Evolutionary conservation across 2,113 vertebrate genomes (phyloP).

Genomic region (Calidris pygmaea): DNA sequence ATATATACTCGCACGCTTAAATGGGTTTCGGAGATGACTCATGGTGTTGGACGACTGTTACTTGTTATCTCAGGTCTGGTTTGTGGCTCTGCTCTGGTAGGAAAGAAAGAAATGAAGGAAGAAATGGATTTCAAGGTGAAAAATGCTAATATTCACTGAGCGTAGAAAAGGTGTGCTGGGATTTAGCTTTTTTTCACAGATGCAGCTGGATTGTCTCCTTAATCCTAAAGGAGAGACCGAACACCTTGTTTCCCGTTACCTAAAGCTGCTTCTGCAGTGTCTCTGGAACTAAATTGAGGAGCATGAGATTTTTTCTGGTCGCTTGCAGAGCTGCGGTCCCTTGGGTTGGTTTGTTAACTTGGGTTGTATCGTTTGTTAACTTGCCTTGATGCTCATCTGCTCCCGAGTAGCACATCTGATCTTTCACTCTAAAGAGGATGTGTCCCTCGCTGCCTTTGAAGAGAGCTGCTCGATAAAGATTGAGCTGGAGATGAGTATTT

Average conservation of each 20-base stretch:
- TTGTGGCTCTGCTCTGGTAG: background rate
- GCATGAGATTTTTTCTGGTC: background rate
- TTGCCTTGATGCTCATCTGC: background rate
- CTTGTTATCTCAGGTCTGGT: background rate
- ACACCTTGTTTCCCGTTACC: background rate
- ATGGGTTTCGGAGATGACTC: background rate
- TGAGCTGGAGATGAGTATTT: background rate
- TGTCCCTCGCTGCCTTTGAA: background rate
- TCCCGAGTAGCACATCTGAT: too few species aligned
- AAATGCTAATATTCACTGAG: background rate
- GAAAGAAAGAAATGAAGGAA: background rate
- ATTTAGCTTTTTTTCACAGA: too few species aligned
- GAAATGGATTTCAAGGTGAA: background rate
- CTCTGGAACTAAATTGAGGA: background rate
- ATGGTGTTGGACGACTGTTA: background rate
- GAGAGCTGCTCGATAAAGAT: background rate
- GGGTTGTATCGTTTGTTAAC: too few species aligned
- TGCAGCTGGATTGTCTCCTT: background rate
- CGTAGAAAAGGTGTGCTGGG: background rate
- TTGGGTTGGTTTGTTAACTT: background rate
- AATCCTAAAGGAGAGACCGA: accelerated
- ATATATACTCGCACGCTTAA: accelerated
- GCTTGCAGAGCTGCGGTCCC: background rate
- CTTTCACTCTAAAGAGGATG: background rate
- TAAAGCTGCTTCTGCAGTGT: background rate